Conservation (phyloP, 1,140 invertebrate genomes). For the Caerostris extrusa region DNA sequence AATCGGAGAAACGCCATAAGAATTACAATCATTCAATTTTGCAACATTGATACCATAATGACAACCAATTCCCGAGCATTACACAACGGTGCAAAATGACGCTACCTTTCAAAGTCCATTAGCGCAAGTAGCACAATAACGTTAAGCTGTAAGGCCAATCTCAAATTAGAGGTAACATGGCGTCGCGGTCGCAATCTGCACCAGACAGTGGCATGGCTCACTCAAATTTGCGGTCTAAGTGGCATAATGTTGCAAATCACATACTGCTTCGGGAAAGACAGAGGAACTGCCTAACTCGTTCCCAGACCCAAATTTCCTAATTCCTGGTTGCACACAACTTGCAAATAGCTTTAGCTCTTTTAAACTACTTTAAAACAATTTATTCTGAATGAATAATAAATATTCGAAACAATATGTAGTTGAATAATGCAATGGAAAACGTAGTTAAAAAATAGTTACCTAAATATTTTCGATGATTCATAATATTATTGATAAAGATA, state of each 20-base stretch:
- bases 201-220: not conserved
- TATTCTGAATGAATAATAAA: too few relatives aligned
- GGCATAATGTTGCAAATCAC: not conserved
- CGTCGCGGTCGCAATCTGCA: not conserved
- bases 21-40: constrained; percentile 7
- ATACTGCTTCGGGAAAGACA: not conserved
- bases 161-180: constrained; percentile 24
- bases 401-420: too few relatives aligned
- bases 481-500: too few relatives aligned
- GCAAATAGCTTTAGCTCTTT: too few relatives aligned
- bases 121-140: not conserved
- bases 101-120: constrained; percentile 27
- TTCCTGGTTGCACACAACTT: too few relatives aligned
- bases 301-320: not conserved
- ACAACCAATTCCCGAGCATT: not conserved
- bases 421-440: too few relatives aligned
- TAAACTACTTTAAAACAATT: too few relatives aligned
- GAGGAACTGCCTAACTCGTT: not conserved
- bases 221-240: constrained; percentile 35
- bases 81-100: not conserved
- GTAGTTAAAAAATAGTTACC: too few relatives aligned
- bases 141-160: constrained; percentile 2
- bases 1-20: not conserved
- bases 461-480: too few relatives aligned
- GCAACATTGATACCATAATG: not conserved